phyloP scores from a whole-genome alignment of 2,797 vertebrate species.

The Rousettus madagascariensis region DNA sequence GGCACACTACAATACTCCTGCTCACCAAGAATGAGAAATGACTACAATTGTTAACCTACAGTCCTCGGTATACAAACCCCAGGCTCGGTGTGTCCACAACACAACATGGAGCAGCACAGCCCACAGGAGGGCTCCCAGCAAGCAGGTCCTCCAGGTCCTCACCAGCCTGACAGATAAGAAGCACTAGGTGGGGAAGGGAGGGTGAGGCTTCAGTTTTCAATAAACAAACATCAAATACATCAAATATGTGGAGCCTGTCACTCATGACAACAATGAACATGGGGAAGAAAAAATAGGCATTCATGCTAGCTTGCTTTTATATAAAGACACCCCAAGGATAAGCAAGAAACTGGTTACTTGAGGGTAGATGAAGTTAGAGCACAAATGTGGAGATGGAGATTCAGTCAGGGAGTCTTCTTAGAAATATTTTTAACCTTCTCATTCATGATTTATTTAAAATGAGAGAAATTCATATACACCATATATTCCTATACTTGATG shows the following conservation, averaged over 20 bases:
- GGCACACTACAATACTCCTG: not conserved
- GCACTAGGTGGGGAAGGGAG: not conserved
- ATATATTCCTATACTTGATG: not conserved
- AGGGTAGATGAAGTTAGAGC: not conserved
- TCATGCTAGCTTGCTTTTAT: not conserved
- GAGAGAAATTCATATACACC: not conserved
- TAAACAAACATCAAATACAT: not conserved
- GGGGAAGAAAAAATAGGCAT: not conserved
- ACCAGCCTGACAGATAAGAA: not conserved
- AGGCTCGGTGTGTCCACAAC: not conserved
- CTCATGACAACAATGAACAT: not conserved
- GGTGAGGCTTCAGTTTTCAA: not conserved
- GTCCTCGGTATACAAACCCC: not conserved
- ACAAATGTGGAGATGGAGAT: not conserved
- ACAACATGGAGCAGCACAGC: not conserved
- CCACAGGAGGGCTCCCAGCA: not conserved
- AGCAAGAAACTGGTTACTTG: not conserved
- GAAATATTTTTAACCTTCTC: not conserved
- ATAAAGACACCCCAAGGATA: no score
- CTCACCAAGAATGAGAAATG: not conserved
- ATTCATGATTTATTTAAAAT: not conserved
- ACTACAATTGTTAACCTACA: not conserved
- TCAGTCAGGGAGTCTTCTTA: not conserved
- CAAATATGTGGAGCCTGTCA: not conserved
- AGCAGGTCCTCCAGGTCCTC: not conserved